Base-by-base conservation (phyloP, 2,113 vertebrate genomes). In the Candoia aspera region DNA sequence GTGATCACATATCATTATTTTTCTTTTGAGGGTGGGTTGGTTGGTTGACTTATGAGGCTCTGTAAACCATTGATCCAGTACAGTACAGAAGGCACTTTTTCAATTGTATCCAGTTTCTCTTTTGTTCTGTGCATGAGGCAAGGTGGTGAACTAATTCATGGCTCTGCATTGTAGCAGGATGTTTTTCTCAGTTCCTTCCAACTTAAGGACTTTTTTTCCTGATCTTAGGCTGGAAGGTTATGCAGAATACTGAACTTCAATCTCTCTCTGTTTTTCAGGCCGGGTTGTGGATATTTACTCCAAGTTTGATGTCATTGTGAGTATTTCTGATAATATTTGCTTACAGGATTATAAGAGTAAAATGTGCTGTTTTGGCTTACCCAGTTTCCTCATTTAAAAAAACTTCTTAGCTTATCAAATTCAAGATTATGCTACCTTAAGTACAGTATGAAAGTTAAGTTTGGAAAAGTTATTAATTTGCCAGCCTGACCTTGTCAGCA, bases 291-390 rank as follows among this genome's bases (percentile, higher is more conserved):
- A 99, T 94, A 99, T 99, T 95, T 99, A 99, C 97, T 99, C 99
- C 88, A 99, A 99, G 95, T 99, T 99, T 94, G 99, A 99, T 19
- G 99, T 99, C 86, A 99, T 99, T 93, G 99, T 99, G 98, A 99
- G 99, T 99, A 95, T 91, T 21, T 84, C 84, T 37, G 42, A 53
- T 54, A 49, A 49, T 24, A 55, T 2, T 59, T 88, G 26, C 11
- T 46, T 53, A 5, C 3, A 53, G 42, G 6, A 10, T 58, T 83
- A 21, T 46, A 19, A 21, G 33, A 79, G 1, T 42, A 87, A 79
- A 79, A 79, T 79, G 33, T 79, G 33, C 73, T 79, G 33, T 42
- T 58, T 37, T 26, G 11, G 10, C 33, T 84, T 57, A 42, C 21
- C 21, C 8, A 68, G 24, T 33, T 21, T 23, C 23, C 53, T 68